phyloP scores from a whole-genome alignment of 2,888 invertebrate species.

The Cephus spinipes region DNA sequence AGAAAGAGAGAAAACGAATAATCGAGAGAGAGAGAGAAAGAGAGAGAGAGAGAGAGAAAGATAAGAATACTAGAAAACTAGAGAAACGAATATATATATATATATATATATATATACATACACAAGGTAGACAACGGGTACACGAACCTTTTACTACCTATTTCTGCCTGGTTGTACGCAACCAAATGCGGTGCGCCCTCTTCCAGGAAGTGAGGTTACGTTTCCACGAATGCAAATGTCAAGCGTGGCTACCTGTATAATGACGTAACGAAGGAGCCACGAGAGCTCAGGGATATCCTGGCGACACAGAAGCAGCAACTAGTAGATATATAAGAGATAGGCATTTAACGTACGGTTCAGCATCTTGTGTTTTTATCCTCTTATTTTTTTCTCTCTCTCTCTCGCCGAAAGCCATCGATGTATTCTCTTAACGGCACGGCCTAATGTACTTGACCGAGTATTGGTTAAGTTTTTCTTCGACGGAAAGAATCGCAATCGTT shows the following conservation, averaged over 20 bases:
- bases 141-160: slow-evolving; percentile 4
- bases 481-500: neutral
- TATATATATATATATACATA: neutral
- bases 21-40: slow-evolving; percentile 10
- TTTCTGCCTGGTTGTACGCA: slow-evolving; percentile 11
- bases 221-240: slow-evolving; percentile 48
- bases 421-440: neutral
- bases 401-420: neutral
- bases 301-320: neutral
- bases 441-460: neutral
- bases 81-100: neutral
- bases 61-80: slow-evolving; percentile 11
- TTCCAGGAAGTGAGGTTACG: slow-evolving; percentile 39
- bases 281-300: slow-evolving; percentile 11
- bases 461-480: neutral
- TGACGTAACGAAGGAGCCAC: slow-evolving; percentile 20
- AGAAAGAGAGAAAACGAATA: slow-evolving; percentile 4
- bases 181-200: slow-evolving; percentile 9
- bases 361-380: neutral
- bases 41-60: slow-evolving; percentile 9
- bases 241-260: slow-evolving; percentile 26
- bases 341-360: neutral
- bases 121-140: neutral
- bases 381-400: neutral
- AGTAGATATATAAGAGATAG: neutral